Evolutionary conservation across 2,888 invertebrate species (phyloP).

Genomic region (Tiphia femorata): DNA sequence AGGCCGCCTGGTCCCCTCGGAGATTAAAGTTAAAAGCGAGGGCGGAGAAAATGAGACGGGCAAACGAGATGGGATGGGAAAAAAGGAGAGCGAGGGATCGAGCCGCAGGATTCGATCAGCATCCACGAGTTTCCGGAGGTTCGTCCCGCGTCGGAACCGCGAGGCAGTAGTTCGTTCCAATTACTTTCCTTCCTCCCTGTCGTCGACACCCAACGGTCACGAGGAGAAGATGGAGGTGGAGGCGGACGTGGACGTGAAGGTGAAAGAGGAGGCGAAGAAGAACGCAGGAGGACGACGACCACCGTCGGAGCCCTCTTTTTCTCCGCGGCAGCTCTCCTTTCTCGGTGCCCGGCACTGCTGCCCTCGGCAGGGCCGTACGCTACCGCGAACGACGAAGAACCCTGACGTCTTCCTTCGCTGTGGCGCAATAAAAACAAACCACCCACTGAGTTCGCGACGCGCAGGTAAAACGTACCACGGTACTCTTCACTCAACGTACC

Average conservation of each 20-base stretch:
- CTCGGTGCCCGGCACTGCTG: slow-evolving; percentile 10
- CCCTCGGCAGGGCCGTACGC: slow-evolving; percentile 14
- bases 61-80: no score
- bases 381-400: slow-evolving; percentile 17
- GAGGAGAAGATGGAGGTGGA: no score
- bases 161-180: not conserved
- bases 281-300: not conserved
- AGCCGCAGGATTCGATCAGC: not conserved
- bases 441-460: slow-evolving; percentile 29
- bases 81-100: no score
- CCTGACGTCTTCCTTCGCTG: slow-evolving; percentile 35
- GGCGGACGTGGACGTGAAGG: no score
- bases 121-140: not conserved
- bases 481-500: slow-evolving; percentile 2
- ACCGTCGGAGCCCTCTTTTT: slow-evolving; percentile 1
- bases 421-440: slow-evolving; percentile 40
- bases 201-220: no score
- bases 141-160: not conserved
- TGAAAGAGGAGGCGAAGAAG: no score
- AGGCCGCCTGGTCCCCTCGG: no score
- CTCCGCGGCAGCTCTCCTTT: slow-evolving; percentile 13
- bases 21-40: no score
- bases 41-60: no score
- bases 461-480: slow-evolving; percentile 14
- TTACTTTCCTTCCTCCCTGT: not conserved